Evolutionary conservation across 1,140 invertebrate genomes (phyloP).

Genomic region (Caenorhabditis latens): DNA sequence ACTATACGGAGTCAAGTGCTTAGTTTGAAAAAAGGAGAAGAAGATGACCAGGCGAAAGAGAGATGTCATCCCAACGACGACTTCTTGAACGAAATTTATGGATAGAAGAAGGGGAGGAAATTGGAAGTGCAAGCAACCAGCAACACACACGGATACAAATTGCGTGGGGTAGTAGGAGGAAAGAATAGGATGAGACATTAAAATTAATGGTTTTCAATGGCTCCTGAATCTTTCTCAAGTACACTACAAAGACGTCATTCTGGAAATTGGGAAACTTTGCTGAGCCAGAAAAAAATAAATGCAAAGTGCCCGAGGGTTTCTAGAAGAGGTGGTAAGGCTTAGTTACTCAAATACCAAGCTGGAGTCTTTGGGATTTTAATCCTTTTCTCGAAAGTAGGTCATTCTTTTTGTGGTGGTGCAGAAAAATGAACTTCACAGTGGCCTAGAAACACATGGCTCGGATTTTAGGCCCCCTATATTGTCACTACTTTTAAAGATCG

Average conservation of each 20-base stretch:
- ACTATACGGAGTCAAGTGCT: constrained; percentile 31
- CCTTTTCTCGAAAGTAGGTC: constrained; percentile 8
- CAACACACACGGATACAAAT: not conserved
- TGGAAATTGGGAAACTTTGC: not conserved
- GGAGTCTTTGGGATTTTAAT: constrained; percentile 15
- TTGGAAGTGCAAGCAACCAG: constrained; percentile 1
- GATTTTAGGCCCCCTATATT: not conserved
- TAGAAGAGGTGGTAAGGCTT: not conserved
- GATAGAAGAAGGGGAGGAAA: not conserved
- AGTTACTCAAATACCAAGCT: not conserved
- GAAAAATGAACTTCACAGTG: not conserved
- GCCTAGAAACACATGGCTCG: no score
- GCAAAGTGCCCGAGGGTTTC: not conserved
- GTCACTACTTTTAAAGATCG: no score
- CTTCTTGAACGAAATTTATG: not conserved
- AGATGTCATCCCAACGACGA: not conserved
- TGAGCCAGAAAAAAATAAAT: not conserved
- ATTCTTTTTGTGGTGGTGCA: not conserved
- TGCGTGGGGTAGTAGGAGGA: not conserved
- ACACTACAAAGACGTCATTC: not conserved
- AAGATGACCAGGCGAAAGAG: not conserved
- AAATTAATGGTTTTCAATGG: not conserved
- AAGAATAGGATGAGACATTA: not conserved
- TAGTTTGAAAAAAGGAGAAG: not conserved
- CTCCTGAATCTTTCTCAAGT: not conserved